phyloP scores from a whole-genome alignment of 2,888 invertebrate species.

The Carpatolechia fugitivella region DNA sequence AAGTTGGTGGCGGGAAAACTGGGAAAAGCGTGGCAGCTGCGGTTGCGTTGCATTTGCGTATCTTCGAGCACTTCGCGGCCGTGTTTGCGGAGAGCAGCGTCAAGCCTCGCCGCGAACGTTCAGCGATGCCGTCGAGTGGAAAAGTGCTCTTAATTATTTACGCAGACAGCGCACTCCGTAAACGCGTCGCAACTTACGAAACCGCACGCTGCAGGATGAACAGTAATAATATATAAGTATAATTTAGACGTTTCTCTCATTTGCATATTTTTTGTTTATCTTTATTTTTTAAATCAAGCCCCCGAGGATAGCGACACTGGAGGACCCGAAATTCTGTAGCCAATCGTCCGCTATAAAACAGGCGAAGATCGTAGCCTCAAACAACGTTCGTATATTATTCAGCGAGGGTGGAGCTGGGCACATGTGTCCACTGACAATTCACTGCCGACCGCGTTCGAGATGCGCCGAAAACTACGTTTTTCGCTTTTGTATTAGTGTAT shows the following conservation, averaged over 20 bases:
- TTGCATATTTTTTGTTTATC: slow-evolving; percentile 6
- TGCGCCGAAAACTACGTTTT: slow-evolving; percentile 36
- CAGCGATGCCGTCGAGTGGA: slow-evolving; percentile 35
- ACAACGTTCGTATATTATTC: slow-evolving; percentile 67
- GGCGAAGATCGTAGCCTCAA: slow-evolving; percentile 52
- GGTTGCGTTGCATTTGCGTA: not conserved
- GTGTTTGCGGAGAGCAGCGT: slow-evolving; percentile 20
- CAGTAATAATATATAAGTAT: slow-evolving; percentile 25
- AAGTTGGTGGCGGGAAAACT: too few relatives aligned
- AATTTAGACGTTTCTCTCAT: slow-evolving; percentile 26
- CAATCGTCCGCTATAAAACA: slow-evolving; percentile 66
- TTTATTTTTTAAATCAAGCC: slow-evolving; percentile 40
- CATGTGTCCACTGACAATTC: slow-evolving; percentile 63
- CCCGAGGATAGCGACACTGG: slow-evolving; percentile 30
- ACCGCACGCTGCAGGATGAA: slow-evolving; percentile 34
- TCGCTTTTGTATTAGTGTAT: slow-evolving; percentile 20
- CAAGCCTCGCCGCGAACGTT: slow-evolving; percentile 4
- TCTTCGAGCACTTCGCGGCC: not conserved
- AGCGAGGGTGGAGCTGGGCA: slow-evolving; percentile 47
- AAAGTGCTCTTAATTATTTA: slow-evolving; percentile 72
- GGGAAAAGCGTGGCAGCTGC: not conserved
- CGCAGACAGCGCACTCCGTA: slow-evolving; percentile 47
- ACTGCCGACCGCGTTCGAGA: slow-evolving; percentile 36
- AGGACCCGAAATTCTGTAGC: slow-evolving; percentile 43
- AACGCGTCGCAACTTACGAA: slow-evolving; percentile 38